phyloP scores from a whole-genome alignment of 2,797 vertebrate species.

The Fringilla coelebs region DNA sequence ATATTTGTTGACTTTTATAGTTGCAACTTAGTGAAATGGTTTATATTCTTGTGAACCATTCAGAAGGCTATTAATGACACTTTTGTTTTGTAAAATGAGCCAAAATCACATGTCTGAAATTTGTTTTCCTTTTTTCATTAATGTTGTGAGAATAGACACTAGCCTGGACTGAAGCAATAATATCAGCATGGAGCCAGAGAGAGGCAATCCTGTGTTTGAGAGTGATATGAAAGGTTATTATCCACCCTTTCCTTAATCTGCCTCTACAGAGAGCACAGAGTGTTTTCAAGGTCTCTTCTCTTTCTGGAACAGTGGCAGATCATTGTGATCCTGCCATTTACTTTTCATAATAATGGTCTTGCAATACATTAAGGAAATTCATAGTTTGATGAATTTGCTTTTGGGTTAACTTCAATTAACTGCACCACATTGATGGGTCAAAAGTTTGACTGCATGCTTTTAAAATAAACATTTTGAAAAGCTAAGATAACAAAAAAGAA shows the following conservation, averaged over 20 bases:
- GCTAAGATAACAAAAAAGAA: background rate
- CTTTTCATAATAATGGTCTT: constrained; percentile 38
- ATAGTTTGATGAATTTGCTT: constrained; percentile 4
- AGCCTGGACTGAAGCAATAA: constrained; percentile 6
- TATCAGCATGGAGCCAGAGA: constrained; percentile 27
- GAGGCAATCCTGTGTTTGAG: constrained; percentile 40
- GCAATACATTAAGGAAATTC: constrained; percentile 2
- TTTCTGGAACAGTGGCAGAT: constrained; percentile 26
- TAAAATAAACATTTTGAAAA: background rate
- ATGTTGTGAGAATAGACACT: background rate
- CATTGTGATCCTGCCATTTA: constrained; percentile 28
- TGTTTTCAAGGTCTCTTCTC: background rate
- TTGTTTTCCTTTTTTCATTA: background rate
- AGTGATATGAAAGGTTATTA: constrained; percentile 27
- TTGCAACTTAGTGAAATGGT: background rate
- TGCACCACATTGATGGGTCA: background rate
- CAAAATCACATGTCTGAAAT: background rate
- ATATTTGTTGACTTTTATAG: background rate
- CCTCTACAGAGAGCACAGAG: background rate
- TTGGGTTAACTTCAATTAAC: constrained; percentile 53
- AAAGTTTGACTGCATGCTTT: constrained; percentile 28
- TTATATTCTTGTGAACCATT: background rate
- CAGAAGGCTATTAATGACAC: background rate
- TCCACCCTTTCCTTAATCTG: constrained; percentile 39
- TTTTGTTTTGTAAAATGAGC: background rate